Conservation (phyloP, 1,140 invertebrate species). For the Drosophila erecta region DNA sequence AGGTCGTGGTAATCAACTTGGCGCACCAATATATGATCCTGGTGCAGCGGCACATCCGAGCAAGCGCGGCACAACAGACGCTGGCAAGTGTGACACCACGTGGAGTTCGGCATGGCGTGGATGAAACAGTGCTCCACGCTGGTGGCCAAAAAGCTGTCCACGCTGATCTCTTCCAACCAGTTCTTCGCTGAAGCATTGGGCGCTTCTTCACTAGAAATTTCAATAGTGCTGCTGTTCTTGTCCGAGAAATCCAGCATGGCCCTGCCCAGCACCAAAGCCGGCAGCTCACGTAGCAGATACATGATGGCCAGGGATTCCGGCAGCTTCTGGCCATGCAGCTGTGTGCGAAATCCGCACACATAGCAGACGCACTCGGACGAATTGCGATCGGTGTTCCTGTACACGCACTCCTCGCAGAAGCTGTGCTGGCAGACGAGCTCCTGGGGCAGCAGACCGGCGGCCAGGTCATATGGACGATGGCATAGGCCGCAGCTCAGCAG, state of each 20-base stretch:
- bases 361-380: slow-evolving; percentile 89
- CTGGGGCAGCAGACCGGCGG: slow-evolving; percentile 88
- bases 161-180: slow-evolving; percentile 30
- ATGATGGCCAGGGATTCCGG: slow-evolving; percentile 88
- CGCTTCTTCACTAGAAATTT: slow-evolving; percentile 5
- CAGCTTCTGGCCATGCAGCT: slow-evolving; percentile 86
- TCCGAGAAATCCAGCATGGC: slow-evolving; percentile 15
- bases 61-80: slow-evolving; percentile 88
- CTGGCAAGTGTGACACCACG: slow-evolving; percentile 90
- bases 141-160: slow-evolving; percentile 22
- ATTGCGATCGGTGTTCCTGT: slow-evolving; percentile 77
- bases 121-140: slow-evolving; percentile 88
- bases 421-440: slow-evolving; percentile 91
- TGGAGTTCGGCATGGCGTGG: slow-evolving; percentile 89
- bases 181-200: background rate
- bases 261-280: slow-evolving; percentile 31
- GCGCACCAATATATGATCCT: slow-evolving; percentile 88
- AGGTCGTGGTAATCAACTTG: slow-evolving; percentile 89
- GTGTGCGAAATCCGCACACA: slow-evolving; percentile 88
- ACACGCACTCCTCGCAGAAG: slow-evolving; percentile 90
- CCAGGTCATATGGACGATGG: slow-evolving; percentile 88
- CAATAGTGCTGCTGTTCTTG: slow-evolving; percentile 3
- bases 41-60: slow-evolving; percentile 87
- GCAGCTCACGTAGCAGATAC: slow-evolving; percentile 81
- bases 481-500: slow-evolving; percentile 89